These are phyloP conservation scores for Volucella bombylans DNA, from an alignment of 2,888 invertebrate genomes.

Conservation along the genomic window DNA sequence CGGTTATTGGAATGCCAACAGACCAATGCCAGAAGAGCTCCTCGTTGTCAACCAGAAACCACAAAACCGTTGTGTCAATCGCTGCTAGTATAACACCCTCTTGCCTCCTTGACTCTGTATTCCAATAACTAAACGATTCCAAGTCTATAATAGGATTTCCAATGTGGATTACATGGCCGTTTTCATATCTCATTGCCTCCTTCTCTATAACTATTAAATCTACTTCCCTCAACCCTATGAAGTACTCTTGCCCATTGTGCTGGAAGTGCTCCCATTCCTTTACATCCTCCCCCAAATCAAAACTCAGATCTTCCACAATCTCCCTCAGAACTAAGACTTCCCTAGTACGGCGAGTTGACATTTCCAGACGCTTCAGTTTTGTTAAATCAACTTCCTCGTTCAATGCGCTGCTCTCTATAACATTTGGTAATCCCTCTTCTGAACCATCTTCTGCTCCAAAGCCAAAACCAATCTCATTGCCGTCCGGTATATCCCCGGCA, in stretches of 20 bases:
- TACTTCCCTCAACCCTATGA: slow-evolving; percentile 77
- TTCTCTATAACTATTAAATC: slow-evolving; percentile 77
- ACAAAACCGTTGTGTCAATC: slow-evolving; percentile 76
- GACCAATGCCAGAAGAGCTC: slow-evolving; percentile 78
- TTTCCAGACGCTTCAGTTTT: slow-evolving; percentile 77
- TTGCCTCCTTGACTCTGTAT: slow-evolving; percentile 73
- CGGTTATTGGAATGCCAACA: slow-evolving; percentile 75
- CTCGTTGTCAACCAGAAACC: slow-evolving; percentile 76
- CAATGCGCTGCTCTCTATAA: slow-evolving; percentile 76
- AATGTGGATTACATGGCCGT: slow-evolving; percentile 67
- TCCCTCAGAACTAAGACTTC: slow-evolving; percentile 78
- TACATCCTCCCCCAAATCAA: slow-evolving; percentile 77
- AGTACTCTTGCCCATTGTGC: slow-evolving; percentile 76
- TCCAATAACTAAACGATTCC: slow-evolving; percentile 78
- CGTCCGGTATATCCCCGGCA: not conserved
- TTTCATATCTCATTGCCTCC: slow-evolving; percentile 63
- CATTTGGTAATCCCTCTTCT: slow-evolving; percentile 73
- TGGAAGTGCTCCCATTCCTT: slow-evolving; percentile 78
- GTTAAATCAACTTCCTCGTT: slow-evolving; percentile 75
- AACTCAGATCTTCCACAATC: slow-evolving; percentile 79
- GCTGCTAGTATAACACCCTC: slow-evolving; percentile 77
- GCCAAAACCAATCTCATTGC: slow-evolving; percentile 26
- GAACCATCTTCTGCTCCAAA: slow-evolving; percentile 13
- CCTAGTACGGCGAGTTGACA: slow-evolving; percentile 78
- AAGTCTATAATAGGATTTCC: slow-evolving; percentile 75